Evolutionary conservation across 2,113 vertebrate genomes (phyloP).

Genomic region (Penelope pileata): DNA sequence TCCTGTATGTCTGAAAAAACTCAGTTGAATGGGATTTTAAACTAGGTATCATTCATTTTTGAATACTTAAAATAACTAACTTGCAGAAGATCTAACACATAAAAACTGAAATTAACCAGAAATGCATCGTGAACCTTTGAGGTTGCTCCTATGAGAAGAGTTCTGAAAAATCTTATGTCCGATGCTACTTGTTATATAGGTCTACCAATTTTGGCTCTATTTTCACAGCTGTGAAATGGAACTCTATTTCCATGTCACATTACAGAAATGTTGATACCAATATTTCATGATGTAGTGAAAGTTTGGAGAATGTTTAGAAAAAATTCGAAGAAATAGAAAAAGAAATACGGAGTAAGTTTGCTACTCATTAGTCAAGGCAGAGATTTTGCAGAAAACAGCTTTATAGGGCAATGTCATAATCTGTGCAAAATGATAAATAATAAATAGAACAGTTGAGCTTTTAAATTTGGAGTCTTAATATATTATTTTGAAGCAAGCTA

Average conservation of each 20-base stretch:
- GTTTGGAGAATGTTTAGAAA: not conserved
- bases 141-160: not conserved
- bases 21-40: not conserved
- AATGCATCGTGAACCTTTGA: not conserved
- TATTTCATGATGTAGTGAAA: not conserved
- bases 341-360: rapidly evolving
- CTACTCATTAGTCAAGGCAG: not conserved
- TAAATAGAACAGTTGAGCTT: not conserved
- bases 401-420: not conserved
- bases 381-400: not conserved
- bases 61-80: not conserved
- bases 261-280: not conserved
- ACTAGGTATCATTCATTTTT: not conserved
- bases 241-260: not conserved
- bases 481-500: not conserved
- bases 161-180: not conserved
- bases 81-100: not conserved
- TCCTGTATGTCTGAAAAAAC: not conserved
- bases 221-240: not conserved
- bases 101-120: not conserved
- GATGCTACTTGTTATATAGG: not conserved
- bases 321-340: not conserved
- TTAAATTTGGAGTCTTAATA: not conserved
- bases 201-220: not conserved
- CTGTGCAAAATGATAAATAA: not conserved